Evolutionary conservation across 2,113 vertebrate species (phyloP).

Genomic region (Pipra filicauda): DNA sequence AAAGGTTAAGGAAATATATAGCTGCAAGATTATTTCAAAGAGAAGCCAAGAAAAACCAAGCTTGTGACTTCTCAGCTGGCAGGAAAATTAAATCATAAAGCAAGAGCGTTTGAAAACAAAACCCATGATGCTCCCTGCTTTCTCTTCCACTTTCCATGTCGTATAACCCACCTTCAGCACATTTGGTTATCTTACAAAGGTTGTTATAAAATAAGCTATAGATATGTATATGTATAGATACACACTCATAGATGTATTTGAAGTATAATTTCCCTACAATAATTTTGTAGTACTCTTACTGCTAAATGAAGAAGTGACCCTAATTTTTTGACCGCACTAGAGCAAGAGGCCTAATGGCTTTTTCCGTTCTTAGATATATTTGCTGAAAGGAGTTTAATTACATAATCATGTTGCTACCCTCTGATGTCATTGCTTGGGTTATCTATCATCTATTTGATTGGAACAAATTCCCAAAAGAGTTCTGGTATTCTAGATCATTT

Average conservation of each 20-base stretch:
- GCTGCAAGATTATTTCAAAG: background rate
- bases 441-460: background rate
- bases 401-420: background rate
- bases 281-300: background rate
- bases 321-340: background rate
- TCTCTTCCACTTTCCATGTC: background rate
- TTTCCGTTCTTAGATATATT: background rate
- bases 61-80: background rate
- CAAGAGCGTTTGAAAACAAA: background rate
- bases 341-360: background rate
- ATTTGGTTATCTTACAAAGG: background rate
- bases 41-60: background rate
- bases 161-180: background rate
- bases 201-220: background rate
- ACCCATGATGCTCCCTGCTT: background rate
- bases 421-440: background rate
- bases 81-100: background rate
- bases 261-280: background rate
- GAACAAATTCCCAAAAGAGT: background rate
- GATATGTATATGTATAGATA: background rate
- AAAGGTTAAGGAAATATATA: background rate
- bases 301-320: background rate
- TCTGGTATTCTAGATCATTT: background rate
- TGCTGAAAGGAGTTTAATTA: background rate
- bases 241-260: background rate